phyloP scores from a whole-genome alignment of 1,140 invertebrate genomes.

The Macrobrachium rosenbergii region DNA sequence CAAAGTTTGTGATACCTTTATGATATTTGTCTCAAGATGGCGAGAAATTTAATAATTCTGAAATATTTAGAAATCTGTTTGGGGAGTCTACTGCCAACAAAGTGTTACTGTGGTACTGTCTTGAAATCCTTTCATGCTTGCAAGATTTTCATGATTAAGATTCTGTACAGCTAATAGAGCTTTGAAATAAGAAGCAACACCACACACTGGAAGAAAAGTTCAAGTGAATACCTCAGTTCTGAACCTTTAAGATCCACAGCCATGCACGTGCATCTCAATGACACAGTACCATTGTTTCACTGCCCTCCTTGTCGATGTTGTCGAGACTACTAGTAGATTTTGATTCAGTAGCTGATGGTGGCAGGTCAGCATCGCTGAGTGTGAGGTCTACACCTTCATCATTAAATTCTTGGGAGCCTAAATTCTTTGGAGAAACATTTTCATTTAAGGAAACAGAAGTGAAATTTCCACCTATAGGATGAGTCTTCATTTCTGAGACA shows the following conservation, averaged over 20 bases:
- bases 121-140: no score
- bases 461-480: not conserved
- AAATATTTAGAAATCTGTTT: no score
- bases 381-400: constrained; percentile 51
- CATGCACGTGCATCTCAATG: constrained; percentile 38
- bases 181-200: no score
- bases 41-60: no score
- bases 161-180: no score
- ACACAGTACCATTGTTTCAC: constrained; percentile 47
- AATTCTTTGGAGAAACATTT: not conserved
- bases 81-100: no score
- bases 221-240: not conserved
- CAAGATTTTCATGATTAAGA: no score
- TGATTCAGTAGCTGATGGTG: constrained; percentile 5
- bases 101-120: no score
- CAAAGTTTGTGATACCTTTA: no score
- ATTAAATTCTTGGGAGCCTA: constrained; percentile 31
- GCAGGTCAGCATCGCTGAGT: constrained; percentile 24
- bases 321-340: constrained; percentile 43
- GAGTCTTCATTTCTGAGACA: not conserved
- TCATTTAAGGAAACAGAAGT: not conserved
- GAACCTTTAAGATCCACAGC: constrained; percentile 10
- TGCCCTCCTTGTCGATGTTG: constrained; percentile 13
- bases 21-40: no score
- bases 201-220: no score